Base-by-base conservation (phyloP, 2,113 vertebrate species). In the Xenotilapia flavipinnis region DNA sequence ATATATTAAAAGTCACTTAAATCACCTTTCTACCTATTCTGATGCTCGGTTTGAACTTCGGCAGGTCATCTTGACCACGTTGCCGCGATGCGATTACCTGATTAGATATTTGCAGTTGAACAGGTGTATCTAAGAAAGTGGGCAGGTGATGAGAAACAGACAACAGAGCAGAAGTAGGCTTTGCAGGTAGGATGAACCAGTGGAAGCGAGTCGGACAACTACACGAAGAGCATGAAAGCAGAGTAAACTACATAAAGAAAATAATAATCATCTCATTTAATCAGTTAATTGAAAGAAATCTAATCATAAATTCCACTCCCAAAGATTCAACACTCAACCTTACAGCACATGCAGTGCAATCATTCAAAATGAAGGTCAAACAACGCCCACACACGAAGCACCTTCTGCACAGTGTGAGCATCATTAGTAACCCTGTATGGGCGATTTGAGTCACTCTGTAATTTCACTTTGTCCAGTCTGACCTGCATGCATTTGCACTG, bases 341-440 rank as follows among this genome's bases (percentile, higher is more conserved):
- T 91, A 90, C 58, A 77, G 26, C 73, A 60, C 81, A 82, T 19
- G 84, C 79, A 36, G 84, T 26, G 9, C 81, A 89, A 92, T 92
- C 86, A 92, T 80, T 95, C 90, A 86, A 73, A 40, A 86, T 83
- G 87, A 92, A 93, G 90, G 93, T 91, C 90, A 92, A 83, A 81
- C 77, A 51, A 84, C 88, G 75, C 79, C 31, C 85, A 89, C 90
- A 89, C 90, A 85, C 4, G 10, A 58, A 84, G 62, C 62, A 23
- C 49, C 49, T 87, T 87, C 80, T 60, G 53, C 49, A 38, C 80
- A 91, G 90, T 79, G 91, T 84, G 89, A 91, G 80, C 80, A 81
- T 90, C 83, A 85, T 94, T 92, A 93, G 89, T 89, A 33, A 84
- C 80, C 54, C 79, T 83, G 91, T 87, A 77, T 79, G 85, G 51